Evolutionary conservation across 2,797 vertebrate genomes (phyloP).

Genomic region (Spatula clypeata): DNA sequence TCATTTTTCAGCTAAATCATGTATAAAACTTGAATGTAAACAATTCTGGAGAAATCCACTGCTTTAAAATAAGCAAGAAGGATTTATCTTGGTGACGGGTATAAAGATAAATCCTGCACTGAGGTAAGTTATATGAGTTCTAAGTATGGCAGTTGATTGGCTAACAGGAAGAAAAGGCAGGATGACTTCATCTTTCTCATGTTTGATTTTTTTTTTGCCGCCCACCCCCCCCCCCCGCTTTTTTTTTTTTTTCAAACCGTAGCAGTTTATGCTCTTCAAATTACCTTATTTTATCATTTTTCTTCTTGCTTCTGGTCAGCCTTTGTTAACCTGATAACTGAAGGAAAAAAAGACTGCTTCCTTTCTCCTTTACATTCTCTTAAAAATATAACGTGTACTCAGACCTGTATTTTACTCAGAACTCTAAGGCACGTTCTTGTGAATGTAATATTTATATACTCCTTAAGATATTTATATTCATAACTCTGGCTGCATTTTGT

Average conservation of each 20-base stretch:
- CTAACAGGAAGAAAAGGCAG: background rate
- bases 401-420: background rate
- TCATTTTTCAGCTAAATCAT: background rate
- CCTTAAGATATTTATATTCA: constrained; percentile 67
- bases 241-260: background rate
- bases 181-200: background rate
- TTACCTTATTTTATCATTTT: background rate
- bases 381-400: background rate
- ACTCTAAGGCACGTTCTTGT: constrained; percentile 1
- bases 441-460: constrained; percentile 33
- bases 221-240: too few species aligned
- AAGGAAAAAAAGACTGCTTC: background rate
- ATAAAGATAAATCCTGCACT: background rate
- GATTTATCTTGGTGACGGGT: background rate
- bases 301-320: background rate
- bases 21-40: background rate
- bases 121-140: background rate
- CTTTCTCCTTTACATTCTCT: constrained; percentile 23
- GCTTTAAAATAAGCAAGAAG: background rate
- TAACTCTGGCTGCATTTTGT: constrained; percentile 41
- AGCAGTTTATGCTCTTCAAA: background rate
- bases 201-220: background rate
- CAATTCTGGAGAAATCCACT: background rate
- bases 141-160: background rate
- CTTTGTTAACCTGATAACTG: background rate